Percentiles rank a stretch among this genome's conserved stretches.
These are phyloP conservation scores for Thinocorus orbignyianus DNA, from an alignment of 2,113 vertebrate genomes.

Conservation along the genomic window DNA sequence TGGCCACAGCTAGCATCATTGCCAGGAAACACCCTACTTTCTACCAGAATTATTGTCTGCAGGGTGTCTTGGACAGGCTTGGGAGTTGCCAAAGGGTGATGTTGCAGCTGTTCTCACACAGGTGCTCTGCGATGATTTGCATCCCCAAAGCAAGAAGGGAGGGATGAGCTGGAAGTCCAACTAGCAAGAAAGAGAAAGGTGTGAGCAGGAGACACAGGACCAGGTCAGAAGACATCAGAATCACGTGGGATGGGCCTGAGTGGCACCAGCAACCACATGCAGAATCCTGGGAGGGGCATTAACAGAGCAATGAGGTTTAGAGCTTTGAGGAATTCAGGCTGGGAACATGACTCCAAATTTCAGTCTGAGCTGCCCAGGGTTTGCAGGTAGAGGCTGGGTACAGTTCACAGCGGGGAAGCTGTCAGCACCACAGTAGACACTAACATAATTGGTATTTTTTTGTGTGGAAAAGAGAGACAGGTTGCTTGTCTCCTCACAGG, in stretches of 20 bases:
- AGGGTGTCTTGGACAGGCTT: background rate
- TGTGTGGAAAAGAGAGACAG: background rate
- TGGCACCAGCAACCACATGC: background rate
- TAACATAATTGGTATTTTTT: background rate
- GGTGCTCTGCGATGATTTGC: background rate
- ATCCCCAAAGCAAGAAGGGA: background rate
- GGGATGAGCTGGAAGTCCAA: background rate
- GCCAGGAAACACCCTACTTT: background rate
- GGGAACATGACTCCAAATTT: background rate
- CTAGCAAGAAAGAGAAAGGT: background rate
- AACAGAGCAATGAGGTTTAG: background rate
- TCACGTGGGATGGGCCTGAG: background rate
- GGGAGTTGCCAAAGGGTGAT: background rate
- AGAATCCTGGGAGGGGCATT: background rate
- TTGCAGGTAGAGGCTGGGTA: background rate
- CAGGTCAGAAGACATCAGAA: background rate
- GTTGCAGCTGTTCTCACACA: background rate
- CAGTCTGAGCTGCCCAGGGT: background rate
- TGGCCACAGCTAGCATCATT: background rate
- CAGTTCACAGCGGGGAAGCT: background rate
- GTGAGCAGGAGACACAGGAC: background rate
- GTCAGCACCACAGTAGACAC: background rate
- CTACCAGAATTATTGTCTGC: background rate
- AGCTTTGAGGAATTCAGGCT: background rate
- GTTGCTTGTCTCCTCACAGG: background rate